Conservation (phyloP, 2,797 vertebrate genomes). For the Liparis tanakae region DNA sequence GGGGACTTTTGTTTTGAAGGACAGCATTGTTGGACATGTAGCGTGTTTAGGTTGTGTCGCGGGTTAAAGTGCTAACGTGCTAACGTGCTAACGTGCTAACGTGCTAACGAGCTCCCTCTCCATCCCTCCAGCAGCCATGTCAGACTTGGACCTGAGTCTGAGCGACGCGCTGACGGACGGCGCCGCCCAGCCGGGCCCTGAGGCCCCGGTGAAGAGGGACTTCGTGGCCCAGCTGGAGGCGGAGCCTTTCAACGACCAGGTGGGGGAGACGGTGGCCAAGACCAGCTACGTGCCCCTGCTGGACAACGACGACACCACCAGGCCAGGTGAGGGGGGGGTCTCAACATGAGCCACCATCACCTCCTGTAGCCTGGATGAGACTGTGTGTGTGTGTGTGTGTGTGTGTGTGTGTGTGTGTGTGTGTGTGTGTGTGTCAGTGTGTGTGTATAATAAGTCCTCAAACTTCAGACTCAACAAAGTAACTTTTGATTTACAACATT, state of each 20-base stretch:
- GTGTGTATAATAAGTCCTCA: no score
- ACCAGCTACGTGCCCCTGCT: slow-evolving; percentile 91
- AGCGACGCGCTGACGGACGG: slow-evolving; percentile 91
- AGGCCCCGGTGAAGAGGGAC: slow-evolving; percentile 87
- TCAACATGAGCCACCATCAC: no score
- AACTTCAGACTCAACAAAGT: no score
- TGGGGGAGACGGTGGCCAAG: slow-evolving; percentile 93
- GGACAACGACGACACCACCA: slow-evolving; percentile 84
- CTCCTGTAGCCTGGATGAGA: no score
- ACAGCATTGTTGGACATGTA: neutral
- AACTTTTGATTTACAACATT: slow-evolving; percentile 54
- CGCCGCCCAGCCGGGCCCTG: slow-evolving; percentile 80
- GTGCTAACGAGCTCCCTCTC: neutral
- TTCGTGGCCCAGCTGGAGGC: slow-evolving; percentile 92
- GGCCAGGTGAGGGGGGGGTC: slow-evolving; percentile 55
- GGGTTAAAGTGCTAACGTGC: neutral
- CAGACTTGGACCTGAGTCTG: slow-evolving; percentile 90
- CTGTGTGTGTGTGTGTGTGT: no score
- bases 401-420: no score
- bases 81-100: neutral
- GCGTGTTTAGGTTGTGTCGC: neutral
- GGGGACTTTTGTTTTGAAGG: neutral
- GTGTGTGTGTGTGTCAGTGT: no score
- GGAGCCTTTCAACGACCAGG: slow-evolving; percentile 90
- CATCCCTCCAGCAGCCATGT: slow-evolving; percentile 74